Base-by-base conservation (phyloP, 2,113 vertebrate species). In the Lycaon pictus region DNA sequence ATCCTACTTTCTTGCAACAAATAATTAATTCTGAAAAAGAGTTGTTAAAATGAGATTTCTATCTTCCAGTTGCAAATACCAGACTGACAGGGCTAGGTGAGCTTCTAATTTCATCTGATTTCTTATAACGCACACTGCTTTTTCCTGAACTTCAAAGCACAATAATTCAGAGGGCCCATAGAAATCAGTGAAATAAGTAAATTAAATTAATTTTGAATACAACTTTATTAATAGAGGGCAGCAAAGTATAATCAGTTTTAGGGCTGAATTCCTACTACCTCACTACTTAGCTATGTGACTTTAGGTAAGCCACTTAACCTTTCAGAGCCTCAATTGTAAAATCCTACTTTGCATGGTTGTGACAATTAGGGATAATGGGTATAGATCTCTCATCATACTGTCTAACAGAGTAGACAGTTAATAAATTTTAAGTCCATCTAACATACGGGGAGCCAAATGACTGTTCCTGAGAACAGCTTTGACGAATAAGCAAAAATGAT, bases 41-140 rank as follows among this genome's bases (percentile, higher is more conserved):
- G 53, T 90, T 76, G 90, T 90, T 83, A 84, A 93, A 93, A 82
- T 89, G 62, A 95, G 62, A 96, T 96, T 96, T 97, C 71, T 96
- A 63, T 76, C 17, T 92, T 27, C 17, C 32, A 94, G 72, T 71
- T 91, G 89, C 29, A 89, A 96, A 83, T 69, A 77, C 20, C 37
- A 96, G 48, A 71, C 5, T 67, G n/a, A 85, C 95, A 53, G 90
- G 37, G 60, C 43, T 72, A 79, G 11, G 23, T 56, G 69, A 93
- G 22, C n/a, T 82, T 97, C 19, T 86, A 65, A 85, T 93, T 88
- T 92, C 32, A 95, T 71, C 80, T 87, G 51, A 74, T 86, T 97
- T 94, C 48, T 93, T 92, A 25, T 37, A 95, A 91, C 9, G 93
- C 11, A 71, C 12, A 13, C 3, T 29, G 35, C 20, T 90, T 95